Evolutionary conservation across 2,113 vertebrate species (phyloP).

Genomic region (Apodemus speciosus): DNA sequence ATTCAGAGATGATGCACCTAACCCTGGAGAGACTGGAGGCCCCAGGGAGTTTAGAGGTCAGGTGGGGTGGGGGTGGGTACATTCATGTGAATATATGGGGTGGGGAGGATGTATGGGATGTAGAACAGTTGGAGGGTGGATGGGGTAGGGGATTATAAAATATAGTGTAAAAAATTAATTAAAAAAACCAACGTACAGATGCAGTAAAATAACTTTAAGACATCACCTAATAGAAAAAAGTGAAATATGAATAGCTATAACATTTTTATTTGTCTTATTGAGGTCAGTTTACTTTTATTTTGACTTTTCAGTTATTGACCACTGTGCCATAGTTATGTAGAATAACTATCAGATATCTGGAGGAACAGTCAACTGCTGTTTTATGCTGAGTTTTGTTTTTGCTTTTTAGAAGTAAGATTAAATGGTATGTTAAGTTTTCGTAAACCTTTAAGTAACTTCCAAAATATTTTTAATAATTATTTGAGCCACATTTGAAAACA

Average conservation of each 20-base stretch:
- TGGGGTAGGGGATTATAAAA: too few species aligned
- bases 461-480: slow-evolving; percentile 48
- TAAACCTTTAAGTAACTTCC: slow-evolving; percentile 15
- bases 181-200: neutral
- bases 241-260: neutral
- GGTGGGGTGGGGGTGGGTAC: too few species aligned
- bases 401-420: slow-evolving; percentile 41
- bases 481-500: slow-evolving; percentile 50
- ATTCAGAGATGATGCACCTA: too few species aligned
- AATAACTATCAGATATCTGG: slow-evolving; percentile 6
- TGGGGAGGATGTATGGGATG: too few species aligned
- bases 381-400: neutral
- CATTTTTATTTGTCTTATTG: slow-evolving; percentile 34
- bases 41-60: too few species aligned
- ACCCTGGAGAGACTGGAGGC: too few species aligned
- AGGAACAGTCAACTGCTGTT: neutral
- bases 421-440: slow-evolving; percentile 47
- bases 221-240: neutral
- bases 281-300: slow-evolving; percentile 22
- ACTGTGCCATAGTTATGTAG: neutral
- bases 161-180: too few species aligned
- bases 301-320: slow-evolving; percentile 34
- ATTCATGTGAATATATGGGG: too few species aligned
- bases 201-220: slow-evolving; percentile 11
- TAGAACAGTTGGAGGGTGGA: too few species aligned